Conservation (phyloP, 1,140 invertebrate species). For the Lanistes nyassanus region DNA sequence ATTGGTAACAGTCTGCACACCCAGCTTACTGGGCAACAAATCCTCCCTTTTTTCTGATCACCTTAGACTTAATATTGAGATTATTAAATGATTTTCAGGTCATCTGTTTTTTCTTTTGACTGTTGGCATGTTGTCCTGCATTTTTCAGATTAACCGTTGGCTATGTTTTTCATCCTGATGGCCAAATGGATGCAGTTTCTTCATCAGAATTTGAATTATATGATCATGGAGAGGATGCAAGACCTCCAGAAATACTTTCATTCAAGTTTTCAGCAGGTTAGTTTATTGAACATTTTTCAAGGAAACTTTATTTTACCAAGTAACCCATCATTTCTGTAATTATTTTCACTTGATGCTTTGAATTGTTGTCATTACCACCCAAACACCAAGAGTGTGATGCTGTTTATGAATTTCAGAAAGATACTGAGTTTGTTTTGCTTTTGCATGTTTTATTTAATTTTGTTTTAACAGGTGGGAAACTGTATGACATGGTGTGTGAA, state of each 20-base stretch:
- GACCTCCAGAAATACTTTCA: conserved; percentile 72
- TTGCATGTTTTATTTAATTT: neutral
- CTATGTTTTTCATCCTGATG: conserved; percentile 72
- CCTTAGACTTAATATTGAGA: no score
- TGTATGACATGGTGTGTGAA: conserved; percentile 69
- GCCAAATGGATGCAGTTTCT: conserved; percentile 70
- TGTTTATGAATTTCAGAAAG: neutral
- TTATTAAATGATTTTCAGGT: no score
- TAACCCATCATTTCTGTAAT: no score
- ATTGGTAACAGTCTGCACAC: no score
- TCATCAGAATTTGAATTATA: conserved; percentile 74
- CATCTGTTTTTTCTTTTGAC: no score
- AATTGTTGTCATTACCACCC: neutral
- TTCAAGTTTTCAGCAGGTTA: conserved; percentile 74
- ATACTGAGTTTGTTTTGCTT: neutral
- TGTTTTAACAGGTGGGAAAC: conserved; percentile 46
- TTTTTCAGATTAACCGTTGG: conserved; percentile 75
- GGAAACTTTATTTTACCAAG: no score
- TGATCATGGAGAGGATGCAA: conserved; percentile 76
- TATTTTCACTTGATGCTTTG: neutral
- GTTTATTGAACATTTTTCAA: no score
- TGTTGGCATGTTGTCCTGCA: conserved; percentile 24
- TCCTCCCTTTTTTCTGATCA: no score
- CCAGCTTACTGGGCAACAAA: no score
- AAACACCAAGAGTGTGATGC: neutral